Evolutionary conservation across 2,797 vertebrate genomes (phyloP), one percentile per base, ranked within the genome.

Genomic region (Crocidura indochinensis): DNA sequence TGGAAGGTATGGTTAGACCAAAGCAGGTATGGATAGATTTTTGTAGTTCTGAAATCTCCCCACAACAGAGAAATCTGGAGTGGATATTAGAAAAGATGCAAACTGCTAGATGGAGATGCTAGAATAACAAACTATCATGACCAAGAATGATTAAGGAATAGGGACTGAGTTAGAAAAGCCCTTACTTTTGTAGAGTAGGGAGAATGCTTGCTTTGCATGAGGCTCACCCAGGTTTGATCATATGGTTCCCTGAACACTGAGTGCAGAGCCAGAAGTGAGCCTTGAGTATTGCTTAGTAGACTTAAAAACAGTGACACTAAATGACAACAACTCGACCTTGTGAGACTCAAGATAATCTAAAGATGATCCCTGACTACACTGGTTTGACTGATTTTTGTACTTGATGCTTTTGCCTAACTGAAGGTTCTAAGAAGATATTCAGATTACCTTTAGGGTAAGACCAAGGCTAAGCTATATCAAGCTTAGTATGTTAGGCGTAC

Each of bases 61-160:
- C 22, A 12, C 29, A n/a, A 8, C 85, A 68, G 91, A 86, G 88
- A 87, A 24, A 72, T 69, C 24, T n/a, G 49, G 38, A 93, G 69
- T 14, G n/a, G 60, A 2, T 6, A 77, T 62, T 77, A 89, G 68
- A 85, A 80, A n/a, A 24, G 80, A 82, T 22, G n/a, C 20, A 62
- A 71, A 65, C n/a, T 29, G 49, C 26, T 38, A 31, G n/a, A 78
- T 46, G 67, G 73, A 90, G 65, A 85, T 24, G 27, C 38, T 8
- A n/a, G 62, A 83, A 60, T 74, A 46, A 83, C 38, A 38, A 38
- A 38, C 38, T 38, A 38, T 5, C 38, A 38, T 38, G 38, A 38
- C 38, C 38, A 38, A 5, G 38, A 38, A 38, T 38, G 38, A 38
- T 38, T 38, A 38, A 38, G 38, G 38, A 38, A 38, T 38, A 38